These are phyloP conservation scores for Galagoides demidoff DNA, from an alignment of 2,797 vertebrate species.

Conservation along the genomic window DNA sequence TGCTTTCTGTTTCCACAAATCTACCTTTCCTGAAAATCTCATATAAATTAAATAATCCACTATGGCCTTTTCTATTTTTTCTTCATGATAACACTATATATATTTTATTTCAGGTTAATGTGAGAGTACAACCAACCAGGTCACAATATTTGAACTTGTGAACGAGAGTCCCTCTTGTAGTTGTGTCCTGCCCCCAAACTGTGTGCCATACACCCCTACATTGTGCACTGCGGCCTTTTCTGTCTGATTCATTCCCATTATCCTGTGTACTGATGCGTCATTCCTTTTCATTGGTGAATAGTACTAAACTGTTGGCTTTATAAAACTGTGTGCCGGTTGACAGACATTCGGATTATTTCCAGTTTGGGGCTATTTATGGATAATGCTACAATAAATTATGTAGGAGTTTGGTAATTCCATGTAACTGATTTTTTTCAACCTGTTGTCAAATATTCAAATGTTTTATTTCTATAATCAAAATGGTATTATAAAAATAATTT, in stretches of 20 bases:
- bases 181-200: too few relatives aligned
- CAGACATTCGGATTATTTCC: background rate
- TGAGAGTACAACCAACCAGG: too few relatives aligned
- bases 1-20: background rate
- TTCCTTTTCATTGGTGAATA: background rate
- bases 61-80: background rate
- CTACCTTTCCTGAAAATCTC: background rate
- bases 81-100: too few relatives aligned
- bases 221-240: background rate
- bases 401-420: background rate
- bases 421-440: background rate
- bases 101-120: too few relatives aligned
- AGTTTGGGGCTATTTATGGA: background rate
- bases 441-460: background rate
- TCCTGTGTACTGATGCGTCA: background rate
- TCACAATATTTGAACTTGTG: too few relatives aligned
- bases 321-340: background rate
- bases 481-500: background rate
- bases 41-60: background rate
- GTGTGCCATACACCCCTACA: too few relatives aligned
- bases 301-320: background rate
- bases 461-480: constrained; percentile 8
- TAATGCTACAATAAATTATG: background rate
- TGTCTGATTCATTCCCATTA: background rate
- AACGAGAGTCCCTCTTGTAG: too few relatives aligned